Evolutionary conservation across 1,140 invertebrate species (phyloP), one percentile per base, ranked within the genome.

Genomic region (Lordiphosa collinella): DNA sequence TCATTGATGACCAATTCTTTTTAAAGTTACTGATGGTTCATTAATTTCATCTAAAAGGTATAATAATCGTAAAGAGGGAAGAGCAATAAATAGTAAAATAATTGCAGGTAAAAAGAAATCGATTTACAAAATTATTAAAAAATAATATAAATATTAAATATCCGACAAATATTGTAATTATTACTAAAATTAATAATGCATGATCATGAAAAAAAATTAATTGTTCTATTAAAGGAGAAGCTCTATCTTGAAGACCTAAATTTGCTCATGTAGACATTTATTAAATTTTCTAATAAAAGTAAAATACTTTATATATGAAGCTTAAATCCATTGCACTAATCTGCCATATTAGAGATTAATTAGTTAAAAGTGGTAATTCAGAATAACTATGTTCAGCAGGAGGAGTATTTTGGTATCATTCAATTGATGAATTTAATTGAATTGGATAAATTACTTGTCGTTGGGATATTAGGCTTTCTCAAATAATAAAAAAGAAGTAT

Each of bases 51-150:
- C 14, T 16, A 16, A 16, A 16, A 16, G 14, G 14, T 16, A 16
- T 16, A 16, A 16, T 16, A 16, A 16, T 16, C 14, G 90, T 53
- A 93, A 60, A 7, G 92, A 92, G 29, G 92, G 92, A 4, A 93
- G 54, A 25, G 90, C 91, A 90, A 93, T 91, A 89, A 92, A 91
- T 80, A 93, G 88, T 89, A 93, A 89, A 85, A 92, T 90, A 72
- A 93, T 75, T 57, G 90, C 89, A 10, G 92, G 92, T 49, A 92
- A 91, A 64, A 52, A 92, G 60, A 67, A 86, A 90, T 79, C 90
- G 90, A 82, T 90, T 90, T 70, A 82, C 89, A 71, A 84, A 90
- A 72, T 87, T 90, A 88, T 90, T 91, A 78, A 89, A 86, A 82
- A 91, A 89, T 86, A 91, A 47, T 43, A 50, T 89, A 58, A 80